A percentile compares a stretch with the other conserved stretches of the same genome.
phyloP scores from a whole-genome alignment of 2,888 invertebrate genomes.

The Acleris emargana region DNA sequence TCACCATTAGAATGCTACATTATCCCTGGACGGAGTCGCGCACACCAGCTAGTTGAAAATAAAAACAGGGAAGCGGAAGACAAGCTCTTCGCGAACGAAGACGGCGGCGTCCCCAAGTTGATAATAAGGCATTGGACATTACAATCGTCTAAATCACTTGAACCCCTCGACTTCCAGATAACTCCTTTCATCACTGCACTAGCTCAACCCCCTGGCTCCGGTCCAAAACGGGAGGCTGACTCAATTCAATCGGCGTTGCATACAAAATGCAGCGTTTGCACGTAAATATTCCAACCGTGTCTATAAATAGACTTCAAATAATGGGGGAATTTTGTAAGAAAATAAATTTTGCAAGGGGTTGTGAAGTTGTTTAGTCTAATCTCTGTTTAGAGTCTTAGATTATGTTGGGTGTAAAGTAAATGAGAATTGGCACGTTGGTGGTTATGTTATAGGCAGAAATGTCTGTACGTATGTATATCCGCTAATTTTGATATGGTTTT shows the following conservation, averaged over 20 bases:
- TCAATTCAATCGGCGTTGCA: conserved; percentile 18
- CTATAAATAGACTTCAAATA: not conserved
- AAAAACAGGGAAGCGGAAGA: too few species aligned
- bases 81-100: too few species aligned
- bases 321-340: not conserved
- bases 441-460: too few species aligned
- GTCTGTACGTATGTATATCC: too few species aligned
- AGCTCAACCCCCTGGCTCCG: conserved; percentile 13
- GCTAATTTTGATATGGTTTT: too few species aligned
- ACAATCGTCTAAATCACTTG: not conserved
- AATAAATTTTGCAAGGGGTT: not conserved
- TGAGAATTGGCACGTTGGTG: too few species aligned
- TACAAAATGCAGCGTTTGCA: not conserved
- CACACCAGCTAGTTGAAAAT: too few species aligned
- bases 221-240: conserved; percentile 11
- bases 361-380: not conserved
- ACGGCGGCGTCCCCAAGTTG: not conserved
- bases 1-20: too few species aligned
- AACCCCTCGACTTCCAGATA: not conserved
- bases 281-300: not conserved
- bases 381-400: too few species aligned
- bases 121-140: not conserved
- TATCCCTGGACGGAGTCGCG: too few species aligned
- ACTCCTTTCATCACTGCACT: conserved; percentile 1
- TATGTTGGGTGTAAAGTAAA: too few species aligned